Base-by-base conservation (phyloP, 2,113 vertebrate genomes). In the Struthio camelus region DNA sequence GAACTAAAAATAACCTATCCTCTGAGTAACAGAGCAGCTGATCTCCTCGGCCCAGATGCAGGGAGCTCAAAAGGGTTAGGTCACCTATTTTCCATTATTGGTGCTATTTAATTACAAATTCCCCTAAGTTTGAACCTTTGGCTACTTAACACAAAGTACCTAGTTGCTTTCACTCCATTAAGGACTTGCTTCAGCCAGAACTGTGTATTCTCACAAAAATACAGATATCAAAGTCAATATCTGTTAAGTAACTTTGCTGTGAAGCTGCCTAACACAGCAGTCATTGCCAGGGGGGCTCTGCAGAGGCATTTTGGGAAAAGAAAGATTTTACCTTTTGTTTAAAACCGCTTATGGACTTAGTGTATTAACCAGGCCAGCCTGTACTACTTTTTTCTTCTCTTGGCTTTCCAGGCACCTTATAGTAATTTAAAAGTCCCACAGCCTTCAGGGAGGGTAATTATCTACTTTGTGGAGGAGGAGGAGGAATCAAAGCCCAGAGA, bases 1-100 rank as follows among this genome's bases (percentile, higher is more conserved):
- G 87, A 27, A 44, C 96, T 87, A 84, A 89, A 94, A 93, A 89
- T 58, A 96, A 77, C 80, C 64, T 6, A 2, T 30, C 58, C 72
- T 40, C 38, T 3, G 44, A 72, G 80, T 13, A 54, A 23, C 6
- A 23, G 53, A 66, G 80, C 96, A 72, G 93, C 95, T 94, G 91
- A 69, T 53, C 67, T 19, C 89, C 15, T 66, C 51, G n/a, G 88
- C 78, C 87, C 73, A 24, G 73, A 27, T 11, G 36, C 61, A 46
- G 34, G 78, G 23, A 70, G 80, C 89, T 94, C 90, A 2, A 7
- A 15, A 25, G 54, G 48, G 40, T 61, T 12, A 28, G 80, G 16
- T 80, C 92, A 86, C 95, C 91, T 65, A 5, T 30, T 92, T 44
- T 64, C 51, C 88, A 40, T 71, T 81, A 73, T 59, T 15, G 82